These are phyloP conservation scores for Aphidius ervi DNA, from an alignment of 1,140 invertebrate genomes.

Conservation along the genomic window DNA sequence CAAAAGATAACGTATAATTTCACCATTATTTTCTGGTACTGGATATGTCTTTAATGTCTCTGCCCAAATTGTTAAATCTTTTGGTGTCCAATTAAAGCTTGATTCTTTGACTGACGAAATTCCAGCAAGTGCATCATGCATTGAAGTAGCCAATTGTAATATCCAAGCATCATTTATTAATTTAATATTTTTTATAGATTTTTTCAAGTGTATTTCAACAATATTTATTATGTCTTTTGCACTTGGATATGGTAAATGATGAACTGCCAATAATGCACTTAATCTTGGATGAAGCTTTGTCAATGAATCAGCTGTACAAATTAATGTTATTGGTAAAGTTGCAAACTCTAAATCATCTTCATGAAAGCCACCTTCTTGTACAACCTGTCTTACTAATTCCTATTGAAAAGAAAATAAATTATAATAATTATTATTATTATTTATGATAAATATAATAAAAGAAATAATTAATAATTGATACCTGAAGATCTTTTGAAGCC, in stretches of 20 bases:
- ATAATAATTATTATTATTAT: conserved; percentile 7
- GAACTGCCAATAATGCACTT: conserved; percentile 38
- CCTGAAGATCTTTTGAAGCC: conserved; percentile 43
- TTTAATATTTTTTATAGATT: conserved; percentile 31
- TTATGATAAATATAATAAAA: background rate
- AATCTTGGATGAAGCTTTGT: conserved; percentile 47
- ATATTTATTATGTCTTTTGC: conserved; percentile 36
- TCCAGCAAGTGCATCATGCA: conserved; percentile 36
- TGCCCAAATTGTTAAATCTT: conserved; percentile 42
- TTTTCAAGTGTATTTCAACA: conserved; percentile 38
- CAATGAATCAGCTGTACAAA: conserved; percentile 40
- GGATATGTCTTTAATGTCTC: conserved; percentile 40
- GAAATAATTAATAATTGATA: conserved; percentile 10
- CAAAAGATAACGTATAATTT: conserved; percentile 34
- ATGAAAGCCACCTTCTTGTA: conserved; percentile 48
- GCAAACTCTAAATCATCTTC: conserved; percentile 50
- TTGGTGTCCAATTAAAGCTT: conserved; percentile 31
- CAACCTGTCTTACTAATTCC: conserved; percentile 44
- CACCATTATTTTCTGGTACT: conserved; percentile 30
- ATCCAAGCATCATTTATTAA: conserved; percentile 37
- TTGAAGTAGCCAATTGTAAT: conserved; percentile 30
- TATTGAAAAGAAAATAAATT: conserved; percentile 22
- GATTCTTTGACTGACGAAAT: conserved; percentile 28
- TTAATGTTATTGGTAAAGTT: conserved; percentile 39
- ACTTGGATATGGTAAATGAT: conserved; percentile 39